Percentiles rank a stretch among this genome's conserved stretches.
These are phyloP conservation scores for Machimus rusticus DNA, from an alignment of 2,888 invertebrate genomes.

Conservation along the genomic window DNA sequence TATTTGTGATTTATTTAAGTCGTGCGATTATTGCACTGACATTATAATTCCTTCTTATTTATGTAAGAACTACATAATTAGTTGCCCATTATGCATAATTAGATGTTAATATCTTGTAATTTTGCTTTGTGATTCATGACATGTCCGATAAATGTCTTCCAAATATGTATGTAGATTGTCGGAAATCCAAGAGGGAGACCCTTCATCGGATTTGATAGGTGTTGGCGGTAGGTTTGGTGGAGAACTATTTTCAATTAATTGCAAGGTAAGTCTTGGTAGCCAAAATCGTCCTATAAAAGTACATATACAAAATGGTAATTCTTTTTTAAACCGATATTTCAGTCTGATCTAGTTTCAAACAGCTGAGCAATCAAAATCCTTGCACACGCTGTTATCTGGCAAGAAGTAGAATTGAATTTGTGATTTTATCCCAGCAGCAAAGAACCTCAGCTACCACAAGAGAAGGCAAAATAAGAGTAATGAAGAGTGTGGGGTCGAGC, in stretches of 20 bases:
- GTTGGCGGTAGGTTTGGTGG: neutral
- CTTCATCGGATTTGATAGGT: neutral
- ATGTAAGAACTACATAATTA: neutral
- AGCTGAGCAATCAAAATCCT: neutral
- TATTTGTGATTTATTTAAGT: neutral
- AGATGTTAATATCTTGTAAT: neutral
- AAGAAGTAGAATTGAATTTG: neutral
- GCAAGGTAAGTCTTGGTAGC: neutral
- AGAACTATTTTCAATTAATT: neutral
- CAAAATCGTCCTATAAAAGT: neutral
- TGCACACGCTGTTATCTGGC: neutral
- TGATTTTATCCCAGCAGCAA: neutral
- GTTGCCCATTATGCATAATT: neutral
- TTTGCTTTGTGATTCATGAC: neutral
- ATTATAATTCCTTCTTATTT: neutral
- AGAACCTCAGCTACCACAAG: neutral
- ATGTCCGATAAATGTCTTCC: neutral
- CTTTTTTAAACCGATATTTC: neutral
- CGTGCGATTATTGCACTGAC: neutral
- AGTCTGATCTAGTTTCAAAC: neutral
- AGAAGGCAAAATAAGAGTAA: neutral
- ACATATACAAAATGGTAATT: neutral
- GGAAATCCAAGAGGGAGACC: neutral
- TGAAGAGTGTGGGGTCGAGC: neutral
- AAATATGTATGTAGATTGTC: neutral